phyloP scores from a whole-genome alignment of 1,140 invertebrate species.

The Grapholita molesta region DNA sequence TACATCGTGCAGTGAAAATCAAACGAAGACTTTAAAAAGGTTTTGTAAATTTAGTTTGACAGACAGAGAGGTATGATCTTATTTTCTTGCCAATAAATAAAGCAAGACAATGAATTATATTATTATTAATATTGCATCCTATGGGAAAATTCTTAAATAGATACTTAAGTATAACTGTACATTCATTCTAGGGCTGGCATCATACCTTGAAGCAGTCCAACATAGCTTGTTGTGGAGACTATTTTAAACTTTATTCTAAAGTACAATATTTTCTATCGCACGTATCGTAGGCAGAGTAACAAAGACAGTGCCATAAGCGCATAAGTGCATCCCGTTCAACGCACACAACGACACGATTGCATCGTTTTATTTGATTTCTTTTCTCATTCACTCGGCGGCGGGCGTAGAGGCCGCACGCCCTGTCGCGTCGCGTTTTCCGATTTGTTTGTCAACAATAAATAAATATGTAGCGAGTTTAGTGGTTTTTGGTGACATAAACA shows the following conservation, averaged over 20 bases:
- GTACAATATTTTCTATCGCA: background rate
- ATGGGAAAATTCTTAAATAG: background rate
- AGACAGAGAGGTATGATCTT: no score
- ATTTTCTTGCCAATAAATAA: no score
- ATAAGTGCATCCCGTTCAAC: slow-evolving; percentile 3
- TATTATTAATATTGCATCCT: no score
- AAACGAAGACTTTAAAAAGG: no score
- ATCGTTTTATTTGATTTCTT: slow-evolving; percentile 25
- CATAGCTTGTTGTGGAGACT: background rate
- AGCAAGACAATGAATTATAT: background rate
- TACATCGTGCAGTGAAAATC: no score
- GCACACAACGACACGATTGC: background rate
- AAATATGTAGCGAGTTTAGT: slow-evolving; percentile 35
- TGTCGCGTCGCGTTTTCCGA: slow-evolving; percentile 33
- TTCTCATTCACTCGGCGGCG: slow-evolving; percentile 51
- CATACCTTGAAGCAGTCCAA: background rate
- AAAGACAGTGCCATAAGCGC: background rate
- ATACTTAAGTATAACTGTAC: background rate
- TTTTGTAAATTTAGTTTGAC: no score
- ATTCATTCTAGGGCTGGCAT: background rate
- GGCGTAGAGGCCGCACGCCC: slow-evolving; percentile 35
- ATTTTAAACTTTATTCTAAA: slow-evolving; percentile 1
- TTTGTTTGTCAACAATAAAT: slow-evolving; percentile 69
- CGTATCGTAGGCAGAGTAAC: background rate
- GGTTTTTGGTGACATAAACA: slow-evolving; percentile 44